Conservation (phyloP, 2,797 vertebrate genomes). For the Eleutherodactylus coqui region DNA sequence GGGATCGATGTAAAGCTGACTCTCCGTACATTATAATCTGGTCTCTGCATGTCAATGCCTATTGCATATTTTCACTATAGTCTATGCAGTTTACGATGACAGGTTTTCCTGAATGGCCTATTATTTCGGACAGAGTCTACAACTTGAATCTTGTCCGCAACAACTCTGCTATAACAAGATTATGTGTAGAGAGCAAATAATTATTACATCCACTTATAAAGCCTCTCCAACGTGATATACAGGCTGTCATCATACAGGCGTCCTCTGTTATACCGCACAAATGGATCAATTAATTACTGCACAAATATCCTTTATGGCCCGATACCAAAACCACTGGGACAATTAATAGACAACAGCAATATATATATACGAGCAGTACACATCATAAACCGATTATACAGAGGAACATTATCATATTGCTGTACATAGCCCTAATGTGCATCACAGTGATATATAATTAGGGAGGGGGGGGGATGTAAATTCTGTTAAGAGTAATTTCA, state of each 20-base stretch:
- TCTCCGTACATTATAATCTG: too few species aligned
- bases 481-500: too few species aligned
- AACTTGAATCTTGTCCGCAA: not conserved
- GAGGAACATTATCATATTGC: not conserved
- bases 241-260: not conserved
- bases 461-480: too few species aligned
- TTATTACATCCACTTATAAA: slow-evolving; percentile 32
- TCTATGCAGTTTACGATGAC: not conserved
- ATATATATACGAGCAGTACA: not conserved
- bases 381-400: not conserved
- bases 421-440: not conserved
- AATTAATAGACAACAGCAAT: not conserved
- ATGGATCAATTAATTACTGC: not conserved
- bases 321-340: not conserved
- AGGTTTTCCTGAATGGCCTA: too few species aligned
- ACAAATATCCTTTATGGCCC: slow-evolving; percentile 14
- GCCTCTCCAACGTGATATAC: not conserved
- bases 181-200: not conserved
- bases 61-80: not conserved
- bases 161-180: not conserved
- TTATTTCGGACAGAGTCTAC: not conserved
- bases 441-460: not conserved
- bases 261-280: not conserved
- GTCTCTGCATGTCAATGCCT: too few species aligned
- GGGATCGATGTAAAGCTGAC: too few species aligned